Evolutionary conservation across 1,140 invertebrate genomes (phyloP), one percentile per base, ranked within the genome.

Genomic region (Ericerus pela): DNA sequence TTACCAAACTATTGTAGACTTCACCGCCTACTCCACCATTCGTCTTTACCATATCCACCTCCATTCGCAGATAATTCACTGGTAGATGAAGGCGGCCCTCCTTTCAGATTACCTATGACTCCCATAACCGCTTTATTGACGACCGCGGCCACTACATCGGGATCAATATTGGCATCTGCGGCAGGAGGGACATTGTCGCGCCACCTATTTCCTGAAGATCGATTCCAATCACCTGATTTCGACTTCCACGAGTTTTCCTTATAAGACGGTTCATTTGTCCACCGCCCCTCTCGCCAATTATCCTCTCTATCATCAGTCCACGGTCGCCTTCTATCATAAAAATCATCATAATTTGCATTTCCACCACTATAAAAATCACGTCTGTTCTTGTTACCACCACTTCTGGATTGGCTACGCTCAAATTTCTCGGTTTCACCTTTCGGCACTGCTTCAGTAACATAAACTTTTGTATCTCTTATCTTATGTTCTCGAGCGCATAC

Each of bases 401-500:
- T 26, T 2, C 31, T 16, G 11, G 27, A 37, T 16, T 16, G 30
- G 11, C 71, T 69, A 16, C 30, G 27, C 30, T 53, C 27, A 20
- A 27, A 41, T 38, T 38, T 29, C 36, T 56, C 52, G 24, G 53
- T 57, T 54, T 57, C 56, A 22, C 52, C 53, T 63, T 78, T 79
- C 10, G 79, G 79, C 31, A 76, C 76, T 53, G 79, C 79, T 63
- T 73, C 76, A 58, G 76, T 78, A 41, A 80, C 75, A 69, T 79
- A 76, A 27, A 81, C 75, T 62, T 75, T 77, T 22, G 75, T 74
- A 57, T 78, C 75, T 58, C 78, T 78, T 47, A 81, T 75, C 57
- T 80, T 79, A 65, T 81, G 78, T 64, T 81, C 79, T 63, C 81
- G 76, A 2, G 79, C 79, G 70, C 78, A 80, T 10, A 79, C 66